Base-by-base conservation (phyloP, 2,113 vertebrate genomes). In the Spilogale gracilis region DNA sequence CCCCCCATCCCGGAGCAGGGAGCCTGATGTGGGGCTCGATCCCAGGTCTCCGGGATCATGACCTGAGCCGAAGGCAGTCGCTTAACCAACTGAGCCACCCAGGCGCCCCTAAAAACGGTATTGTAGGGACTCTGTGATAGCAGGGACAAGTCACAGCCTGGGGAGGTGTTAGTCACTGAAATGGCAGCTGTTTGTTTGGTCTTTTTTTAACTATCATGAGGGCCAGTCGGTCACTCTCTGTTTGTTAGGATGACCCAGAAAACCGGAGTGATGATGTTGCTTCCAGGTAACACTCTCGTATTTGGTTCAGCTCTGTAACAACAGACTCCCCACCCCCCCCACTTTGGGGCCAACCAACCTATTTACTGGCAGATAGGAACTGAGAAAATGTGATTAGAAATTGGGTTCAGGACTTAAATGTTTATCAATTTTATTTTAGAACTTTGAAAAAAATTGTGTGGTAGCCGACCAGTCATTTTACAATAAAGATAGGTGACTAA, bases 381-480 rank as follows among this genome's bases (percentile, higher is more conserved):
- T 79, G 56, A 86, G 9, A 63, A 94, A 94, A 76, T 6, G 21
- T 61, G 71, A 89, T 80, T 60, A 63, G 73, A 97, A 94, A 67
- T 30, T 32, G 10, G 12, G 78, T 95, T 92, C 21, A 89, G 23
- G 32, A 48, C 14, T 80, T 60, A 20, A 48, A 50, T 52, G 5
- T 27, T 38, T 38, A 82, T 38, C 16, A 63, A 43, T 54, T 61
- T 58, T 76, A 85, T 93, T 80, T 83, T 79, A 95, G 79, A 79
- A 6, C 89, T 74, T 92, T 85, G 25, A 63, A 78, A 90, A 76
- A 95, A 43, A 20, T 16, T 32, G 43, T 94, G 16, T 16, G 52
- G 30, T 30, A 63, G 38, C 7, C 3, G 1, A 50, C 21, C 14
- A 81, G 16, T 92, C 32, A 27, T 61, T 81, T 48, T 74, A 71